Percentiles rank a stretch among this genome's conserved stretches.
Evolutionary conservation across 1,140 invertebrate genomes (phyloP).

Genomic region (Andrena cerasifolii): DNA sequence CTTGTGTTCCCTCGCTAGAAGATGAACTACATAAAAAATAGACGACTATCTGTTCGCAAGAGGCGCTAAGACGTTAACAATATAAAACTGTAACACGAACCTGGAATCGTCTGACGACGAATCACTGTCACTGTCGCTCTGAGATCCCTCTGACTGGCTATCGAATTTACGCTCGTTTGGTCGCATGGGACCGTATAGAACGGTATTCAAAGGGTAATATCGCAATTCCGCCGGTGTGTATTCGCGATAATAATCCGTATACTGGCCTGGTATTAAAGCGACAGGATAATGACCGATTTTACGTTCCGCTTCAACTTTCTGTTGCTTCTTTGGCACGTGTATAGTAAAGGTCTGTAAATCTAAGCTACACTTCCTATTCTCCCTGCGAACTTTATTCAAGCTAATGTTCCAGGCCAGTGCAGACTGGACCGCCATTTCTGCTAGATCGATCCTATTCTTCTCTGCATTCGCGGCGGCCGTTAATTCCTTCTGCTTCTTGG

Average conservation of each 20-base stretch:
- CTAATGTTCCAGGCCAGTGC: slow-evolving; percentile 94
- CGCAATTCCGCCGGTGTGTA: slow-evolving; percentile 85
- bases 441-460: slow-evolving; percentile 87
- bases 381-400: slow-evolving; percentile 89
- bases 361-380: slow-evolving; percentile 87
- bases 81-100: slow-evolving; percentile 69
- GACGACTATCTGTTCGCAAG: slow-evolving; percentile 14
- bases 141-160: slow-evolving; percentile 83
- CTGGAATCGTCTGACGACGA: slow-evolving; percentile 84
- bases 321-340: slow-evolving; percentile 85
- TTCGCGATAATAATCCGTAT: slow-evolving; percentile 90
- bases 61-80: slow-evolving; percentile 17
- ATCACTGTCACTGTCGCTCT: slow-evolving; percentile 83
- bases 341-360: slow-evolving; percentile 91
- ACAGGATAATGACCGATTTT: slow-evolving; percentile 93
- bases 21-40: slow-evolving; percentile 74
- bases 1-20: slow-evolving; percentile 81
- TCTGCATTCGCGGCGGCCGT: slow-evolving; percentile 82
- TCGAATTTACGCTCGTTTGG: slow-evolving; percentile 82
- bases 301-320: slow-evolving; percentile 81
- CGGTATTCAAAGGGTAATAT: slow-evolving; percentile 96
- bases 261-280: slow-evolving; percentile 96
- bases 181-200: slow-evolving; percentile 89
- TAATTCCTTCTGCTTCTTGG: slow-evolving; percentile 86
- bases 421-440: slow-evolving; percentile 93